Evolutionary conservation across 92 coral and sea anemone genomes (phyloP).

Genomic region (Montipora capitata): DNA sequence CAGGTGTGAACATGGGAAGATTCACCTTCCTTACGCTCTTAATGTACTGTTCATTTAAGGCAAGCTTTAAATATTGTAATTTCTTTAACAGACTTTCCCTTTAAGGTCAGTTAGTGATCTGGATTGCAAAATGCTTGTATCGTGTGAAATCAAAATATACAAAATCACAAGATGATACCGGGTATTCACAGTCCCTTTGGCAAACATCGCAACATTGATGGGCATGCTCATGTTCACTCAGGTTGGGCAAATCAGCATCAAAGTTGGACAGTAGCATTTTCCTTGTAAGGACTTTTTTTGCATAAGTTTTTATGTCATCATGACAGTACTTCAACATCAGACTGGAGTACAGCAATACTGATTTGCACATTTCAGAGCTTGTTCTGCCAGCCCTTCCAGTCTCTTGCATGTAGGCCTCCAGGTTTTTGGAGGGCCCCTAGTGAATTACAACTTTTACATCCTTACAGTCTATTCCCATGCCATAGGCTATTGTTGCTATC

Average conservation of each 20-base stretch:
- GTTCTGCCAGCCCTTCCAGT: slow-evolving; percentile 71
- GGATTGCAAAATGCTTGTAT: neutral
- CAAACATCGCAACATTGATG: slow-evolving; percentile 76
- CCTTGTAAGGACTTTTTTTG: neutral
- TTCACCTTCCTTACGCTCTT: neutral
- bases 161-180: slow-evolving; percentile 42
- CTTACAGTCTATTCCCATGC: slow-evolving; percentile 71
- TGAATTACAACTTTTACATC: slow-evolving; percentile 41
- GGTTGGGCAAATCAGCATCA: slow-evolving; percentile 19
- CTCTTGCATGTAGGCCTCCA: slow-evolving; percentile 62
- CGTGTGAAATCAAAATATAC: neutral
- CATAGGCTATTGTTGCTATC: slow-evolving; percentile 71
- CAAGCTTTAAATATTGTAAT: slow-evolving; percentile 21
- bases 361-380: slow-evolving; percentile 16
- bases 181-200: slow-evolving; percentile 50
- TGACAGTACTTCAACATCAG: slow-evolving; percentile 55
- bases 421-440: slow-evolving; percentile 70
- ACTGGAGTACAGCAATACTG: slow-evolving; percentile 50
- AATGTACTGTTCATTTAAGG: neutral
- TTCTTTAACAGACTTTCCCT: slow-evolving; percentile 5
- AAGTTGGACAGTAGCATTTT: slow-evolving; percentile 33
- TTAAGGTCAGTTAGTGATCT: neutral
- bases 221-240: neutral
- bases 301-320: slow-evolving; percentile 43
- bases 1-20: slow-evolving; percentile 45